A percentile compares a stretch with the other conserved stretches of the same genome.
Evolutionary conservation across 2,888 invertebrate species (phyloP).

Genomic region (Neelides folsomi): DNA sequence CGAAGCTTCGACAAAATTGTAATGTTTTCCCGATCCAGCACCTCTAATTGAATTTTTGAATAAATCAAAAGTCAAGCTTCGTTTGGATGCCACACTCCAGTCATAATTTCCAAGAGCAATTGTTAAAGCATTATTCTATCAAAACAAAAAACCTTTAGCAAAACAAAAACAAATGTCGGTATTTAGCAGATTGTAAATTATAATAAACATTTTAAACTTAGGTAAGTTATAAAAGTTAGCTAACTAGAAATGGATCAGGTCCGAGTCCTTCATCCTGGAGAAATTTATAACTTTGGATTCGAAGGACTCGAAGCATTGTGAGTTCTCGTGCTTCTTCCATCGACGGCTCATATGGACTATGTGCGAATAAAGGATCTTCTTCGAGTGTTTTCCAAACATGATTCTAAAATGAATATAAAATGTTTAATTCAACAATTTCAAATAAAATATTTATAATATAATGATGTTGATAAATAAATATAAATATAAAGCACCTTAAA

Average conservation of each 20-base stretch:
- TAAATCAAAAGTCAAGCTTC: conserved; percentile 34
- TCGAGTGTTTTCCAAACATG: conserved; percentile 47
- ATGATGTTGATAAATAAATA: no score
- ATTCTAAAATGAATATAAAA: conserved; percentile 36
- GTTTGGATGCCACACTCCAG: conserved; percentile 26
- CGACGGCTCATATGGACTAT: conserved; percentile 40
- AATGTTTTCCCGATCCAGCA: conserved; percentile 37
- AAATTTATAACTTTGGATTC: conserved; percentile 52
- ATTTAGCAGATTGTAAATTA: not conserved
- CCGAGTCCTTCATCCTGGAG: conserved; percentile 37
- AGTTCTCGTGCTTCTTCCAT: conserved; percentile 44
- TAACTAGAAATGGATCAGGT: conserved; percentile 23
- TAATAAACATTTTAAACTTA: not conserved
- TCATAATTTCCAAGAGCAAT: conserved; percentile 30
- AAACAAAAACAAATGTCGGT: not conserved
- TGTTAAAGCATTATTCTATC: conserved; percentile 12
- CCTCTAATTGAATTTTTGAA: conserved; percentile 36
- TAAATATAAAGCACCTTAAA: conserved; percentile 54
- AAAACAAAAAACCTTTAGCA: not conserved
- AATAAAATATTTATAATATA: no score
- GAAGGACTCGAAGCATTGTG: conserved; percentile 47
- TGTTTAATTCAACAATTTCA: no score
- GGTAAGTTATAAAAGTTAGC: not conserved
- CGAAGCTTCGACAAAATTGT: conserved; percentile 36
- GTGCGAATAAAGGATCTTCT: conserved; percentile 47